Percentiles rank a stretch among this genome's conserved stretches.
Evolutionary conservation across 1,140 invertebrate species (phyloP).

Genomic region (Conopomorpha cramerella): DNA sequence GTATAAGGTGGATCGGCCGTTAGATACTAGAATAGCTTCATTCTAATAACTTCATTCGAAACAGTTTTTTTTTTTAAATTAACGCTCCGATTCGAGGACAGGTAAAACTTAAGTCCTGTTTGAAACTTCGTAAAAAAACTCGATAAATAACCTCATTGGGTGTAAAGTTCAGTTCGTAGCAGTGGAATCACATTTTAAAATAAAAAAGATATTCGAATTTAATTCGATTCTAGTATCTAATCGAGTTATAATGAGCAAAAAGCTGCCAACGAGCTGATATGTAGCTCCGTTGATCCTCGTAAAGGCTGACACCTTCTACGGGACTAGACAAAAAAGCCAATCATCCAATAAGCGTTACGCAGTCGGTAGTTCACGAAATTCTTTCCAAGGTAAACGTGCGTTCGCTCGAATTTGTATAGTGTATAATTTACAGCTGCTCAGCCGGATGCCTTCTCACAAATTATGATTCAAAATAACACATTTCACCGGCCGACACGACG

Average conservation of each 20-base stretch:
- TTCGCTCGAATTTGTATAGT: conserved; percentile 5
- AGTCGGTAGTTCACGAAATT: conserved; percentile 10
- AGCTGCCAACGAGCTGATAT: conserved; percentile 1
- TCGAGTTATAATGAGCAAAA: conserved; percentile 1
- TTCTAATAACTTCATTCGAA: too few species aligned
- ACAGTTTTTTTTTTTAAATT: conserved; percentile 15
- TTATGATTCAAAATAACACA: conserved; percentile 57
- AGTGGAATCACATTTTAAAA: too few species aligned
- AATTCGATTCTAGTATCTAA: too few species aligned
- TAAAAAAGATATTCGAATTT: too few species aligned
- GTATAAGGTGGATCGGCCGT: too few species aligned
- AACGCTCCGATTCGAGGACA: conserved; percentile 7
- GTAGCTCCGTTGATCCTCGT: too few species aligned
- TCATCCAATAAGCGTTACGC: conserved; percentile 5
- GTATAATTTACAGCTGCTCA: conserved; percentile 54
- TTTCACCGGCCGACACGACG: conserved; percentile 37
- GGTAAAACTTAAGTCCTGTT: too few species aligned
- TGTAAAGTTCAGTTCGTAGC: too few species aligned
- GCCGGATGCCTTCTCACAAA: conserved; percentile 53
- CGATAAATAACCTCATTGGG: too few species aligned
- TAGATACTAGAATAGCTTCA: conserved; percentile 5
- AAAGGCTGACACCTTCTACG: too few species aligned
- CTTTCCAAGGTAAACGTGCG: conserved; percentile 5
- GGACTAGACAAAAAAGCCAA: conserved; percentile 1
- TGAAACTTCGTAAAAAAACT: too few species aligned